Evolutionary conservation across 1,140 invertebrate species (phyloP), one percentile per base, ranked within the genome.

Genomic region (Ceratina australensis): DNA sequence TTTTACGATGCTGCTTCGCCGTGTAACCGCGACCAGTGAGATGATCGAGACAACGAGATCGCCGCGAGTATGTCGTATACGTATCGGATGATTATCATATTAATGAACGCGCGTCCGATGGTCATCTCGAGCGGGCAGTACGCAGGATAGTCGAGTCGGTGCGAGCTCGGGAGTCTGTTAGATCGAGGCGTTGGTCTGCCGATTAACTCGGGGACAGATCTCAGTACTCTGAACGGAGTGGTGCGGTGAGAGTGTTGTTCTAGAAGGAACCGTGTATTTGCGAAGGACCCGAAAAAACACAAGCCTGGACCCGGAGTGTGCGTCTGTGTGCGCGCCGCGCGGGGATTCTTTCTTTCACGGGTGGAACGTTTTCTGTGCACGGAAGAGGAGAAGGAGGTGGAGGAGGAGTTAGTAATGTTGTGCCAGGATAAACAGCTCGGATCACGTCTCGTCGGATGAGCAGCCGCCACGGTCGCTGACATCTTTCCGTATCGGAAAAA

Each of bases 21-120:
- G 68, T 50, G 18, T 49, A 47, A 20, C 4, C 24, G 50, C 50
- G 81, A 57, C 57, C 57, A 63, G 59, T 63, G 75, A 71, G 64
- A 73, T 16, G 65, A 81, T 49, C 73, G 76, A 72, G 81, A 77
- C 69, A 52, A 80, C 50, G 64, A 56, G 74, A 74, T 72, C 77
- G 69, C 78, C 66, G 57, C 83, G 75, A 74, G 81, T 61, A 33
- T 80, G 80, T 61, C 84, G 84, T 86, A 86, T 78, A 65, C 80
- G 80, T 75, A 82, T 80, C 33, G 82, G 73, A 80, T 81, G 84
- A 87, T 89, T 87, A 87, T 87, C 88, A 84, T 88, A 88, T 88
- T 88, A 81, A 89, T 86, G 86, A 85, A 85, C 74, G 78, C 78
- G 79, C 82, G 80, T 68, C 72, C 60, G 80, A 54, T 50, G 20